These are phyloP conservation scores for Rhopalosiphum padi DNA, from an alignment of 1,140 invertebrate genomes.

Conservation along the genomic window DNA sequence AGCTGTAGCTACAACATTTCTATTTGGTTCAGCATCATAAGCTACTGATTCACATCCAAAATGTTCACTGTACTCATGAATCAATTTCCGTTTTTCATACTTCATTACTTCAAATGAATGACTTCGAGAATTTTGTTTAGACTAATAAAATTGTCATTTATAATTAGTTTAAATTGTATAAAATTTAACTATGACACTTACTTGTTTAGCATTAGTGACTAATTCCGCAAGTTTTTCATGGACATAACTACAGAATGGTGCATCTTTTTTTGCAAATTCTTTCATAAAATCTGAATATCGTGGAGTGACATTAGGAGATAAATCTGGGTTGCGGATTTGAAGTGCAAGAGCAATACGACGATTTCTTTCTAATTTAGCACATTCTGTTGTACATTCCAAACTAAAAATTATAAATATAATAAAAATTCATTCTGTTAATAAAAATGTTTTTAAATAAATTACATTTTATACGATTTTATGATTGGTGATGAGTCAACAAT, in stretches of 20 bases:
- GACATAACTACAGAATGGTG: slow-evolving; percentile 79
- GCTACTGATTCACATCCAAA: slow-evolving; percentile 93
- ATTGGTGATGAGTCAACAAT: slow-evolving; percentile 14
- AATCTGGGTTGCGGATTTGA: slow-evolving; percentile 88
- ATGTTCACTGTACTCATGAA: slow-evolving; percentile 93
- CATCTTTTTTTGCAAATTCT: slow-evolving; percentile 82
- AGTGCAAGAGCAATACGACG: slow-evolving; percentile 85
- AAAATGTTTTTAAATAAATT: neutral
- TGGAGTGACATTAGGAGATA: slow-evolving; percentile 79
- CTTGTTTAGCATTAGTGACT: slow-evolving; percentile 87
- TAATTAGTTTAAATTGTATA: neutral
- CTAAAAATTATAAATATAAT: slow-evolving; percentile 64
- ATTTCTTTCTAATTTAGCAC: slow-evolving; percentile 85
- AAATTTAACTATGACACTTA: slow-evolving; percentile 62
- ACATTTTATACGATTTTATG: slow-evolving; percentile 50
- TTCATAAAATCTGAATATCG: slow-evolving; percentile 89
- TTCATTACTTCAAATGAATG: slow-evolving; percentile 94
- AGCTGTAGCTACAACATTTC: slow-evolving; percentile 93
- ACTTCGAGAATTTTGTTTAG: slow-evolving; percentile 83
- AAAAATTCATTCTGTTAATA: neutral
- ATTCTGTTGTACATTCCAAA: slow-evolving; percentile 93
- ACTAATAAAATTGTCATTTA: slow-evolving; percentile 65
- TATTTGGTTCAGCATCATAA: slow-evolving; percentile 92
- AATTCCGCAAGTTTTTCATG: slow-evolving; percentile 86
- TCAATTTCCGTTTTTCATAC: slow-evolving; percentile 84